Evolutionary conservation across 2,797 vertebrate genomes (phyloP), one percentile per base, ranked within the genome.

Genomic region (Sebastes steindachneri): DNA sequence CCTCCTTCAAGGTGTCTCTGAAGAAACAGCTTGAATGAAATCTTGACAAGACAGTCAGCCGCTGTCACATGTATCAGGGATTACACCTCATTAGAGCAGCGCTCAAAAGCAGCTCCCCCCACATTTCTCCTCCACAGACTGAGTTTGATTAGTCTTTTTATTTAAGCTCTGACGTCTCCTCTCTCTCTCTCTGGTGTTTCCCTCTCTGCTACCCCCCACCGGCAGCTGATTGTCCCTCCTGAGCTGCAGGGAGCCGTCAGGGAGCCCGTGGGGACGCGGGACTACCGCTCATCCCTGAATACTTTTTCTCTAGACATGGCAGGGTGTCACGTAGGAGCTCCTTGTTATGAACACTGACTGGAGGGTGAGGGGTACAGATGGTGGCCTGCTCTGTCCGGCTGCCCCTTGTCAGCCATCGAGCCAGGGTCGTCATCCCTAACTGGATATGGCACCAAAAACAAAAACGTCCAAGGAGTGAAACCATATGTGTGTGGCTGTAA

Each of bases 131-230:
- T 66, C 10, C 60, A 57, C 74, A 60, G 9, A 72, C 67, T 53
- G 66, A 31, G 37, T 83, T 75, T 88, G 79, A 90, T 84, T 77
- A 53, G 88, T 70, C 60, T 79, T 84, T 71, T 88, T 76, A 86
- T 77, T 62, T 51, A 31, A 75, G 68, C 51, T 75, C 65, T 19
- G 53, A 68, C 0, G 17, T 54, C 79, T 64, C 33, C 28, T 82
- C 29, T 58, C 28, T 72, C 10, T 26, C 25, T 66, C 33, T 26
- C 33, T 4, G 37, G 28, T 69, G 76, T 79, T 80, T 68, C 71
- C 73, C 26, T 70, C 67, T 53, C 65, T 77, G 4, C 57, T 55
- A 11, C 75, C 70, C 48, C 76, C 75, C 70, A 68, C 74, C 51
- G 41, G 58, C 71, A 77, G 70, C 11, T 63, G 68, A 86, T 63